Percentiles rank a stretch among this genome's conserved stretches.
Evolutionary conservation across 2,113 vertebrate species (phyloP).

Genomic region (Thamnophis sirtalis): DNA sequence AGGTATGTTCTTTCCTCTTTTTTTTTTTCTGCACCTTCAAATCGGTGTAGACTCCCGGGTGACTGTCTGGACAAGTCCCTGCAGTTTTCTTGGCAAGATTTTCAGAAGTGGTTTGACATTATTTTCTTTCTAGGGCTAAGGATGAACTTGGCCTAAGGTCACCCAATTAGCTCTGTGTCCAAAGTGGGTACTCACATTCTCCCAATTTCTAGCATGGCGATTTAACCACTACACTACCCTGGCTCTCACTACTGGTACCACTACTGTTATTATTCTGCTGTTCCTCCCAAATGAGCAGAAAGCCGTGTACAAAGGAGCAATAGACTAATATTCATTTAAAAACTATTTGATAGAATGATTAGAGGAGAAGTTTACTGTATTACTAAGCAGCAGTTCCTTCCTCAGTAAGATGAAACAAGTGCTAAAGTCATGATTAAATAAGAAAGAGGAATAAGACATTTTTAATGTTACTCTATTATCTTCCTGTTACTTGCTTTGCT

Average conservation of each 20-base stretch:
- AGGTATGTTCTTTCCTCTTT: not conserved
- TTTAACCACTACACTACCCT: not conserved
- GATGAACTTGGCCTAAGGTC: not conserved
- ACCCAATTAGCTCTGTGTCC: not conserved
- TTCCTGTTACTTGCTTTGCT: not conserved
- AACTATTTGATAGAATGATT: not conserved
- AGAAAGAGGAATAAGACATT: not conserved
- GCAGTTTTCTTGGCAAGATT: not conserved
- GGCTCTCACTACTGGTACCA: not conserved
- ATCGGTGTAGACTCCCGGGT: not conserved
- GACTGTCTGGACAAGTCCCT: not conserved
- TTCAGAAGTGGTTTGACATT: not conserved
- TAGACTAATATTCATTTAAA: not conserved
- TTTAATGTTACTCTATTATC: conserved; percentile 24
- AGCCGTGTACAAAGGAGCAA: not conserved
- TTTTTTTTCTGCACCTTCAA: not conserved
- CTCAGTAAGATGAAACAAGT: not conserved
- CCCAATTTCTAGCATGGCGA: not conserved
- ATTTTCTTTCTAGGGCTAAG: not conserved
- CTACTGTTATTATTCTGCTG: not conserved
- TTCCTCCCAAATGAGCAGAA: not conserved
- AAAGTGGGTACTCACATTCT: not conserved
- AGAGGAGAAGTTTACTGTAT: not conserved
- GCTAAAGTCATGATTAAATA: not conserved
- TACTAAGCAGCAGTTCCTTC: not conserved